phyloP scores from a whole-genome alignment of 2,113 vertebrate species.

The Mellivora capensis region DNA sequence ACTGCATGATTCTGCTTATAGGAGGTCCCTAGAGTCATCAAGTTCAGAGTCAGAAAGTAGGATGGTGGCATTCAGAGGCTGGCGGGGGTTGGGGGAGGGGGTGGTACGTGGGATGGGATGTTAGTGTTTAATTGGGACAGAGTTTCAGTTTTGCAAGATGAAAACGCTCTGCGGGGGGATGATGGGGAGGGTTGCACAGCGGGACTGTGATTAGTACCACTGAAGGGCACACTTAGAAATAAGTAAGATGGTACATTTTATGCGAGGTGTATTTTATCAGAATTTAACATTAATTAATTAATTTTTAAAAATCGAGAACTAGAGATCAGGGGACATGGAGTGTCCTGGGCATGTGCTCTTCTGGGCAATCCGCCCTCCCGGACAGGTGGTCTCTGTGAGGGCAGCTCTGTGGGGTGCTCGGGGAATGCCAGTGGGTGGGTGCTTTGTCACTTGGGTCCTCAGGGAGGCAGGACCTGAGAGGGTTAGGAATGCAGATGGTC shows the following conservation, averaged over 20 bases:
- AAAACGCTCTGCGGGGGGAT: not conserved
- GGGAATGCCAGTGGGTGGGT: not conserved
- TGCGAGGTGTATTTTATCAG: not conserved
- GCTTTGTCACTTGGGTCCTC: not conserved
- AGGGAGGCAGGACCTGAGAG: not conserved
- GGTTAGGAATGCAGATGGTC: not conserved
- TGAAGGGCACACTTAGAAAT: not conserved
- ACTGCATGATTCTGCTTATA: accelerated
- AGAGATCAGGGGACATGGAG: not conserved
- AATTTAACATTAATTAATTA: not conserved
- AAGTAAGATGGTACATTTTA: not conserved
- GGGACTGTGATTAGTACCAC: too few relatives aligned
- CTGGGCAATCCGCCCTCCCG: not conserved
- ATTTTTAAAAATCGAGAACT: not conserved
- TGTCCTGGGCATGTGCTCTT: not conserved
- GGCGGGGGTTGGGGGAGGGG: too few relatives aligned
- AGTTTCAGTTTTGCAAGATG: not conserved
- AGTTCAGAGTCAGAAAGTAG: not conserved
- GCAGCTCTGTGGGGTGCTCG: not conserved
- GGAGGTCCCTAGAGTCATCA: not conserved
- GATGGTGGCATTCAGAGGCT: not conserved
- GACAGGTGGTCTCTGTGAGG: not conserved
- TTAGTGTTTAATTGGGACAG: not conserved
- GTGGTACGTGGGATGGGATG: not conserved
- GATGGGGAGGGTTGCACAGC: not conserved